These are phyloP conservation scores for Lymantria monacha DNA, from an alignment of 2,888 invertebrate species.

Conservation along the genomic window DNA sequence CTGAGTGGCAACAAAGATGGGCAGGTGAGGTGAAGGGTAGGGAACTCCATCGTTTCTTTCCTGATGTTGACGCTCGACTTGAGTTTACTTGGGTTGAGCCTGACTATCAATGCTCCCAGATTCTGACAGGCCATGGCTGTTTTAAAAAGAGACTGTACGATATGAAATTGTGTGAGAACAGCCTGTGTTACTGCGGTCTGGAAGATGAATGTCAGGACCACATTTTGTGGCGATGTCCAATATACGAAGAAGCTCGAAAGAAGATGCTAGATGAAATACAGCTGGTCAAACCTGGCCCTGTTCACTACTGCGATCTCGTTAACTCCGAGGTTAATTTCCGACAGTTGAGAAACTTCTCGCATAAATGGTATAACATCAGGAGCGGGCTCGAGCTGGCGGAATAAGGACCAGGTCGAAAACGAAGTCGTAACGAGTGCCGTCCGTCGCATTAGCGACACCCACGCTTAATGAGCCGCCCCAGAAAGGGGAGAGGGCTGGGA, in stretches of 20 bases:
- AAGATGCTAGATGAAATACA: neutral
- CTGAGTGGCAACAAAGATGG: neutral
- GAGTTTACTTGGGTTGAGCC: neutral
- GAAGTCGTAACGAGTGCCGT: neutral
- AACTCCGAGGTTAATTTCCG: neutral
- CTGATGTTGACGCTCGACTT: neutral
- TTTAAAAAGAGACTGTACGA: neutral
- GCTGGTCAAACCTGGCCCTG: neutral
- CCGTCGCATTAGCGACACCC: neutral
- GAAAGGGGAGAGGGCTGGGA: conserved; percentile 53
- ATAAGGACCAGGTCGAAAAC: neutral
- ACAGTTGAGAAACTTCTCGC: neutral
- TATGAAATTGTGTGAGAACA: neutral
- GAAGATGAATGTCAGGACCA: neutral
- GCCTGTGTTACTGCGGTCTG: neutral
- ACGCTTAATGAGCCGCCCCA: no score
- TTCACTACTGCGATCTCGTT: neutral
- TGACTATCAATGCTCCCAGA: neutral
- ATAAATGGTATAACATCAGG: neutral
- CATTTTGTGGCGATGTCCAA: neutral
- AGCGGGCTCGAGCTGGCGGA: neutral
- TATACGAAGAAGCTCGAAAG: neutral
- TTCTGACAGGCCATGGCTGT: neutral
- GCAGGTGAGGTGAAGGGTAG: neutral
- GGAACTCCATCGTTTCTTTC: neutral